phyloP scores from a whole-genome alignment of 2,888 invertebrate species.

The Rhopalosiphum nymphaeae region DNA sequence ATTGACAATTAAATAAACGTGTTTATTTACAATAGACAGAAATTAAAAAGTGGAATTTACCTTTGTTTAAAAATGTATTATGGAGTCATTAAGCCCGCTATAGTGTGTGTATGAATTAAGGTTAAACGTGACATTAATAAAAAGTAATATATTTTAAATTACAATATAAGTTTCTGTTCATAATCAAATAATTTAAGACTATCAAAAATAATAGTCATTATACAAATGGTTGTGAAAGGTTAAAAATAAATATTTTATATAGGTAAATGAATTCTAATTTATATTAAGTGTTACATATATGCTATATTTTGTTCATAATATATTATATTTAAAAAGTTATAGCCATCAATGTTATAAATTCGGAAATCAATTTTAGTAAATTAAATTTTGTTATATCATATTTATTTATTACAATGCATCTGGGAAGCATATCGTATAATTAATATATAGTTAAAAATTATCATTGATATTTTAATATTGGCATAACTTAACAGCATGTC shows the following conservation, averaged over 20 bases:
- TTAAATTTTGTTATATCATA: background rate
- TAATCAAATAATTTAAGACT: background rate
- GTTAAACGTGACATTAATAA: slow-evolving; percentile 2
- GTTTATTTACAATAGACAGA: background rate
- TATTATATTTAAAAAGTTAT: background rate
- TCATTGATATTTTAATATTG: background rate
- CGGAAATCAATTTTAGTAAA: background rate
- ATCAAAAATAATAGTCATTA: background rate
- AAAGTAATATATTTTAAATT: background rate
- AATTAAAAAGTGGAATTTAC: slow-evolving; percentile 25
- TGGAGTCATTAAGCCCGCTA: background rate
- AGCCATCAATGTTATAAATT: background rate
- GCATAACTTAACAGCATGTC: background rate
- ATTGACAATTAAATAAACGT: background rate
- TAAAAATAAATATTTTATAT: background rate
- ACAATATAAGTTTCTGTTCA: background rate
- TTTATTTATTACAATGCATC: background rate
- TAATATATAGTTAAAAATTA: background rate
- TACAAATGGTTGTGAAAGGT: background rate
- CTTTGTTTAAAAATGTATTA: background rate
- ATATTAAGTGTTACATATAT: background rate
- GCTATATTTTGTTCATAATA: background rate
- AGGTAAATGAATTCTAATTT: background rate
- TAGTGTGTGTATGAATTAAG: background rate
- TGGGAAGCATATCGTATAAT: too few species aligned